A percentile compares a stretch with the other conserved stretches of the same genome.
These are phyloP conservation scores for Halisarca cf. caerulea DNA, from an alignment of 37 sponge, comb jelly and placozoan genomes.

Conservation along the genomic window DNA sequence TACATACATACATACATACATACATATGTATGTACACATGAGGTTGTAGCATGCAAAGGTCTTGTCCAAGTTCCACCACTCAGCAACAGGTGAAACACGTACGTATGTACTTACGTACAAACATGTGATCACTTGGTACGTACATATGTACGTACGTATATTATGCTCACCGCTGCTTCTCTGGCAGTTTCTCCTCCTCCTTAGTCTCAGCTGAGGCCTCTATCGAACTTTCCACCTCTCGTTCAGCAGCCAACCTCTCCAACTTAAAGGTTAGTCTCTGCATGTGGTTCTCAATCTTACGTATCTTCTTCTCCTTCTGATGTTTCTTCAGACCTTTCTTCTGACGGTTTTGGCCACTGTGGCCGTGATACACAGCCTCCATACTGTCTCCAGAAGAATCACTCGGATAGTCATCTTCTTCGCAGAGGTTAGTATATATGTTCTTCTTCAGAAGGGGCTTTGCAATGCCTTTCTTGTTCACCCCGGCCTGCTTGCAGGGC, in stretches of 20 bases:
- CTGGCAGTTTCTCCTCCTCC: neutral
- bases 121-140: neutral
- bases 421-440: neutral
- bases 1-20: neutral
- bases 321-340: neutral
- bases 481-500: conserved; percentile 38
- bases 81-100: too few species aligned
- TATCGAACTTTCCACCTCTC: neutral
- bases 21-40: too few species aligned
- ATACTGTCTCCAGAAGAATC: neutral
- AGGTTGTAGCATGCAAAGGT: too few species aligned
- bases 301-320: neutral
- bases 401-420: too few species aligned
- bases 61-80: too few species aligned
- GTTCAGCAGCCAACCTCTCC: neutral
- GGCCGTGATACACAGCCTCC: neutral
- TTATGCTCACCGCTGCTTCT: neutral
- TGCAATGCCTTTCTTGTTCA: conserved; percentile 21
- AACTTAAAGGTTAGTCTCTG: neutral
- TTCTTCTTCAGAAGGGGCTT: conserved; percentile 55
- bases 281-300: neutral
- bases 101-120: neutral
- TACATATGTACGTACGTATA: too few species aligned
- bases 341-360: neutral
- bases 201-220: neutral